Evolutionary conservation across 2,797 vertebrate genomes (phyloP), one percentile per base, ranked within the genome.

Genomic region (Melanotaenia boesemani): DNA sequence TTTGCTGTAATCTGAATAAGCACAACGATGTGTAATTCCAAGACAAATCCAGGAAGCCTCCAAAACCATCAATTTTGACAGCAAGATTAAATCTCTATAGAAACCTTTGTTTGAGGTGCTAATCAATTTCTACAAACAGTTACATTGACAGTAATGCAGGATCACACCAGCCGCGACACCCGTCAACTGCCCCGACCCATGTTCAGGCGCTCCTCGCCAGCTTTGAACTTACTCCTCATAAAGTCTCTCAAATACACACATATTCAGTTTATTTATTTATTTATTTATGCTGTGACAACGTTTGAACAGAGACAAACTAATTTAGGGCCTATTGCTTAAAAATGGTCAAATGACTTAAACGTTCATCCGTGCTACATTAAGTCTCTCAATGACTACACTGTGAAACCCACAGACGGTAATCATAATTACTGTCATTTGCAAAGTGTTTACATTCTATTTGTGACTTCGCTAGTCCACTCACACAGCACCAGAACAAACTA

Each of bases 401-500:
- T 57, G 55, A 18, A 18, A 16, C 15, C 30, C 37, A 55, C 32
- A 32, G 34, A 34, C 16, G n/a, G 24, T 50, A 59, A 68, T 44
- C 28, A 44, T 18, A 59, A 80, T 65, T 57, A 20, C 44, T 50
- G 36, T 65, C 34, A 70, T 77, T 78, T 73, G 65, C 58, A 63
- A 67, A 63, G 50, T 74, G 41, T 71, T 72, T 34, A 46, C 13
- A 67, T 57, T 70, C 62, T 34, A 67, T 56, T 37, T 59, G 36
- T 73, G 57, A 67, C 56, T 81, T 50, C 46, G 37, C 36, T 20
- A 11, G 67, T 67, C 57, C 72, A 70, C 70, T 62, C 58, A 60
- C 13, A 56, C 55, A 63, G 50, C 28, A 48, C 41, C 67, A 41
- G 66, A 82, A 54, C 68, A 67, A 72, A 87, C 70, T 69, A 58